phyloP scores from a whole-genome alignment of 2,888 invertebrate species.

The Andrena trimmerana region DNA sequence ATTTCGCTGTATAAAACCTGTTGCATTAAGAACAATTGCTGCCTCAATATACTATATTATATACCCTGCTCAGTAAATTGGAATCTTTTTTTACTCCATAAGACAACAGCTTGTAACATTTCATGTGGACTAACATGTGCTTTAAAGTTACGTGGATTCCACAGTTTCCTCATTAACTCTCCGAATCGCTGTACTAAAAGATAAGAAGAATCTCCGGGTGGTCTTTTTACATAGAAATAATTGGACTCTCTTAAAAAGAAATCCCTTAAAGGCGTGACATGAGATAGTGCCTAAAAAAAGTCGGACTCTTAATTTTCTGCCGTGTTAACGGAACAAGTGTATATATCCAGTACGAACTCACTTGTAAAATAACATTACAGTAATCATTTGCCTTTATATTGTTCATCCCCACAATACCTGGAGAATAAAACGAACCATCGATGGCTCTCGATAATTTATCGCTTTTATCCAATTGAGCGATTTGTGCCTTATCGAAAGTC shows the following conservation, averaged over 20 bases:
- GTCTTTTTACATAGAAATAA: constrained; percentile 94
- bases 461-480: constrained; percentile 91
- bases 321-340: background rate
- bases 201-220: constrained; percentile 97
- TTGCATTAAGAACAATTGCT: background rate
- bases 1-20: constrained; percentile 1
- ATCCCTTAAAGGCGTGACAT: constrained; percentile 97
- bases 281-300: constrained; percentile 93
- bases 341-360: constrained; percentile 81
- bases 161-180: constrained; percentile 97
- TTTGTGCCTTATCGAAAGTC: constrained; percentile 94
- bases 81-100: constrained; percentile 98
- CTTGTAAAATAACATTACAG: constrained; percentile 99
- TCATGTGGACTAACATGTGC: constrained; percentile 99
- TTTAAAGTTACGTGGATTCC: constrained; percentile 99
- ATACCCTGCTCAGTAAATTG: constrained; percentile 99
- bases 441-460: constrained; percentile 97
- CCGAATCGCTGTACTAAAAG: constrained; percentile 97
- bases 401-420: constrained; percentile 98
- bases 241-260: constrained; percentile 98
- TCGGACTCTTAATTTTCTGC: constrained; percentile 31
- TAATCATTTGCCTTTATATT: constrained; percentile 99
- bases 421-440: constrained; percentile 98
- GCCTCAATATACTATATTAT: constrained; percentile 52
- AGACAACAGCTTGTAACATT: constrained; percentile 99